Percentiles rank a stretch among this genome's conserved stretches.
Evolutionary conservation across 2,888 invertebrate species (phyloP).

Genomic region (Drosophila kanekoi): DNA sequence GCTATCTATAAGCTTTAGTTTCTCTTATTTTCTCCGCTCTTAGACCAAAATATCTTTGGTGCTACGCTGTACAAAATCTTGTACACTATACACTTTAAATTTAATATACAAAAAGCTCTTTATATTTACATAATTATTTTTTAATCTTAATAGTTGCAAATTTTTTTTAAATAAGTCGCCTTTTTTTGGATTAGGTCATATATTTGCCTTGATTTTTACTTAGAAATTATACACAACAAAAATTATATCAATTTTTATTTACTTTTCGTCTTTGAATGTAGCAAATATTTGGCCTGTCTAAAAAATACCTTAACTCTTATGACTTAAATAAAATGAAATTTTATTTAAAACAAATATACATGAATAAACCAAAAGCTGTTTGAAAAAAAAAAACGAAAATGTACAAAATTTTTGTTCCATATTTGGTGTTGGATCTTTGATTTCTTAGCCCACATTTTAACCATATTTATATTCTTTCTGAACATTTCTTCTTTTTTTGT

Average conservation of each 20-base stretch:
- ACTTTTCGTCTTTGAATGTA: slow-evolving; percentile 24
- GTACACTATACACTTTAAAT: slow-evolving; percentile 42
- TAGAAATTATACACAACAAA: slow-evolving; percentile 11
- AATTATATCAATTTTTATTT: slow-evolving; percentile 24
- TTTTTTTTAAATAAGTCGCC: slow-evolving; percentile 52
- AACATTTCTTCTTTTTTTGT: not conserved
- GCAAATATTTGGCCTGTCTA: slow-evolving; percentile 44
- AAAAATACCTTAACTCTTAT: slow-evolving; percentile 56
- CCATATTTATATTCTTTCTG: not conserved
- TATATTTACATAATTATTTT: slow-evolving; percentile 58
- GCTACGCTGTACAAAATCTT: slow-evolving; percentile 36
- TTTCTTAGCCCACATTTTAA: slow-evolving; percentile 15
- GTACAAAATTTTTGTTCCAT: slow-evolving; percentile 40
- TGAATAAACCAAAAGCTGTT: slow-evolving; percentile 70
- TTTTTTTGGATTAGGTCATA: slow-evolving; percentile 19
- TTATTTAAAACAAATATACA: slow-evolving; percentile 62
- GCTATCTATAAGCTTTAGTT: slow-evolving; percentile 46
- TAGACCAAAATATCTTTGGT: slow-evolving; percentile 21
- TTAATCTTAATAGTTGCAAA: slow-evolving; percentile 74
- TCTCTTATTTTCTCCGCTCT: slow-evolving; percentile 9
- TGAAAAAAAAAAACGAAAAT: slow-evolving; percentile 28
- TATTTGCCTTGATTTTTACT: slow-evolving; percentile 27
- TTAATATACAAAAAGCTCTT: slow-evolving; percentile 35
- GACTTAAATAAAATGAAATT: slow-evolving; percentile 74
- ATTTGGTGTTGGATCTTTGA: slow-evolving; percentile 38